Evolutionary conservation across 2,113 vertebrate species (phyloP), one percentile per base, ranked within the genome.

Genomic region (Siniperca knerii): DNA sequence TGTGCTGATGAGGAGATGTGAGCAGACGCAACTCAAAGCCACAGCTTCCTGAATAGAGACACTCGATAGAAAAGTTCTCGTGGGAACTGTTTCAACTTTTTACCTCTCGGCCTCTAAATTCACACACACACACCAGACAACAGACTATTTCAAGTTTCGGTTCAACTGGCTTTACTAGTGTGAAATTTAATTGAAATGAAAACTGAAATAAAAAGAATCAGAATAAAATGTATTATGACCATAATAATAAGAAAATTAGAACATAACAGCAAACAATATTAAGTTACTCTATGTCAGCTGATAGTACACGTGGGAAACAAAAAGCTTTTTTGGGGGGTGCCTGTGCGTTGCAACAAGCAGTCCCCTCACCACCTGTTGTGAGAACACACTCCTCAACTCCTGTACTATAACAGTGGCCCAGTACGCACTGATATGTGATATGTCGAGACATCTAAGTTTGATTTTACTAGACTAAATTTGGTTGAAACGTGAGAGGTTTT

Each of bases 21-120:
- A 89, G 77, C 81, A 89, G 86, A 93, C 73, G 42, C 79, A 82
- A 84, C 86, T 78, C 76, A 78, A 96, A 95, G 92, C 96, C 95
- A 94, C 96, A 96, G 95, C 95, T 97, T 97, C 97, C 97, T 96
- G 95, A 92, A 92, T 74, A 70, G 80, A 95, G 62, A 94, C 94
- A 90, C 92, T 93, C 84, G 75, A 85, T 68, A 80, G 75, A 93
- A 93, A 93, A 66, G 85, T 97, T 97, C 97, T 97, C 97, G 67
- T 97, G 97, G 95, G 97, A 97, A 97, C 95, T 18, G 86, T 52
- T 81, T 95, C 79, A 94, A 95, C 93, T 95, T 91, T 95, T 94
- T 93, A 94, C 94, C 94, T 95, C 85, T 92, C 16, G 48, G 48
- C 77, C 55, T 81, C 60, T 68, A 35, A 64, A 75, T 40, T 46